A percentile compares a stretch with the other conserved stretches of the same genome.
These are phyloP conservation scores for Osmerus eperlanus DNA, from an alignment of 2,113 vertebrate genomes.

Conservation along the genomic window DNA sequence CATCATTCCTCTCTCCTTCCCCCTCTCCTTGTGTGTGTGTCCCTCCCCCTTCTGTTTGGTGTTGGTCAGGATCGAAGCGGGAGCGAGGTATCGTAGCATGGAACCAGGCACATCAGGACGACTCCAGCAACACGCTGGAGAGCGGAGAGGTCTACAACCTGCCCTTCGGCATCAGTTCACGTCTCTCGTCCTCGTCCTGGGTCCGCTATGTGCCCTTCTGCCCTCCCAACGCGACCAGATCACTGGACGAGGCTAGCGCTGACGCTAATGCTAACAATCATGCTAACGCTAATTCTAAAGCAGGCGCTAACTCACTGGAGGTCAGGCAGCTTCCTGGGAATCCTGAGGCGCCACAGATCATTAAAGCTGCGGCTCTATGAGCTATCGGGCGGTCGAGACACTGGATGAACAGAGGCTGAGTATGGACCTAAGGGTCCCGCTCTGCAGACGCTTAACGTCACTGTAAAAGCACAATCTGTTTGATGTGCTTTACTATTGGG, in stretches of 20 bases:
- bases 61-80: constrained; percentile 77
- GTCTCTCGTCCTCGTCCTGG: constrained; percentile 69
- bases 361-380: constrained; percentile 54
- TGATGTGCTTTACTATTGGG: no score
- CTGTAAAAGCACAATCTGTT: no score
- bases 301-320: constrained; percentile 33
- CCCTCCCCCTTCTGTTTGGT: constrained; percentile 4
- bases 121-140: constrained; percentile 55
- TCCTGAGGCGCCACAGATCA: constrained; percentile 49
- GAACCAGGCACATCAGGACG: constrained; percentile 74
- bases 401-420: constrained; percentile 7
- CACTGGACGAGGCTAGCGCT: constrained; percentile 7
- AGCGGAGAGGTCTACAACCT: constrained; percentile 78
- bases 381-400: constrained; percentile 12
- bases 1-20: not conserved
- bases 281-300: not conserved
- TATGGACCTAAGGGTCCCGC: constrained; percentile 30
- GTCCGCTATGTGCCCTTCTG: constrained; percentile 79
- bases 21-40: not conserved
- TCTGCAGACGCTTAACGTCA: no score
- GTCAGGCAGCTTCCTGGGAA: constrained; percentile 41
- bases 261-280: constrained; percentile 7
- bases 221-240: constrained; percentile 54
- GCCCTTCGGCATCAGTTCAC: constrained; percentile 80
- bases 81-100: constrained; percentile 85